These are phyloP conservation scores for Sesamia inferens DNA, from an alignment of 2,888 invertebrate species.

Conservation along the genomic window DNA sequence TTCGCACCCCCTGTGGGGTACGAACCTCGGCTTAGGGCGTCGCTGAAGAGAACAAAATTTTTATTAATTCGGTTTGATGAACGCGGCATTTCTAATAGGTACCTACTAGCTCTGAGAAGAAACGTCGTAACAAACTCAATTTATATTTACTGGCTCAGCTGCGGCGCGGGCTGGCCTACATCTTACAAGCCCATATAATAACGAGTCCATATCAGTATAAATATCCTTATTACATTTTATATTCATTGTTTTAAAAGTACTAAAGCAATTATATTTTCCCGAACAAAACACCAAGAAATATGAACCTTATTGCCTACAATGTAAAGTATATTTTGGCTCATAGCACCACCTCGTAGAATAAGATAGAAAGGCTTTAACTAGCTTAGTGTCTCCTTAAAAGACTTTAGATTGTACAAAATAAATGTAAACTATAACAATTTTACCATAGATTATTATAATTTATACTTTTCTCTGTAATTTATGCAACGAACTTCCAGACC, in stretches of 20 bases:
- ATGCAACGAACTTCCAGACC: slow-evolving; percentile 66
- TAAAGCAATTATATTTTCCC: slow-evolving; percentile 20
- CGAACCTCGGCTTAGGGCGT: too few species aligned
- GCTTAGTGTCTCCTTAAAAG: slow-evolving; percentile 87
- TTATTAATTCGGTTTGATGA: too few species aligned
- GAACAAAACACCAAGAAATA: slow-evolving; percentile 12
- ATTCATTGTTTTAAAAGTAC: background rate
- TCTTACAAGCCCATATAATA: too few species aligned
- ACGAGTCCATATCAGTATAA: background rate
- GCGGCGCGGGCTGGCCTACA: too few species aligned
- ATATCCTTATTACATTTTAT: background rate
- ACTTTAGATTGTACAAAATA: slow-evolving; percentile 86
- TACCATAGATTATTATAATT: slow-evolving; percentile 49
- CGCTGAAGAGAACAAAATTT: too few species aligned
- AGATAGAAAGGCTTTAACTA: slow-evolving; percentile 89
- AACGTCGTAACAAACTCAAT: too few species aligned
- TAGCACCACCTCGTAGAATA: slow-evolving; percentile 68
- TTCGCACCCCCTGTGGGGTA: too few species aligned
- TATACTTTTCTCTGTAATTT: slow-evolving; percentile 52
- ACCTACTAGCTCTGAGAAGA: too few species aligned
- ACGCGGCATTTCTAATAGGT: too few species aligned
- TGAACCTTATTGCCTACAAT: background rate
- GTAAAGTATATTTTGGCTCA: slow-evolving; percentile 31
- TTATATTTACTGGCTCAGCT: too few species aligned
- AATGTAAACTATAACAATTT: slow-evolving; percentile 62